phyloP scores from a whole-genome alignment of 2,113 vertebrate genomes.

The Sciurus niger region DNA sequence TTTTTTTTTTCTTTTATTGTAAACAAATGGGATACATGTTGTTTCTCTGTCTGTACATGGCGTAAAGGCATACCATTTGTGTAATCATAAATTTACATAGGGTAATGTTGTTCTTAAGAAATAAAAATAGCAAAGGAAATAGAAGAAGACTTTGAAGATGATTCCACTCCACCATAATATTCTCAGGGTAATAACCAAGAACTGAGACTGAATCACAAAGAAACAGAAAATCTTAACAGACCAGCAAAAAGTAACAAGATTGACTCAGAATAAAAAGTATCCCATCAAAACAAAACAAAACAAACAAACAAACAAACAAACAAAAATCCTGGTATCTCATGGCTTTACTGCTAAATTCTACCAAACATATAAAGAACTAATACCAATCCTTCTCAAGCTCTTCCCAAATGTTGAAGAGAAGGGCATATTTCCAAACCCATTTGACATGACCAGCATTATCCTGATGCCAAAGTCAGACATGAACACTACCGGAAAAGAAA shows the following conservation, averaged over 20 bases:
- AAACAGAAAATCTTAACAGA: not conserved
- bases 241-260: not conserved
- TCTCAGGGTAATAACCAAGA: constrained; percentile 48
- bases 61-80: no score
- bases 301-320: no score
- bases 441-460: not conserved
- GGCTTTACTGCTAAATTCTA: not conserved
- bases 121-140: not conserved
- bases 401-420: not conserved
- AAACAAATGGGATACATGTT: no score
- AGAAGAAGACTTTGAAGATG: not conserved
- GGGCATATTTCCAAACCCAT: not conserved
- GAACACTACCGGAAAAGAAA: not conserved
- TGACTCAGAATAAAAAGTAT: not conserved
- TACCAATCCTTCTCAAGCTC: not conserved
- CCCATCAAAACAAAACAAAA: not conserved
- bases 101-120: no score
- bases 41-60: no score
- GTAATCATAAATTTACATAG: no score
- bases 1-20: no score
- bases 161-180: not conserved
- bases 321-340: not conserved
- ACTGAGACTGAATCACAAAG: not conserved
- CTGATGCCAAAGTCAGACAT: not conserved
- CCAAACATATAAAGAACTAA: not conserved